Evolutionary conservation across 2,113 vertebrate species (phyloP).

Genomic region (Albula glossodonta): DNA sequence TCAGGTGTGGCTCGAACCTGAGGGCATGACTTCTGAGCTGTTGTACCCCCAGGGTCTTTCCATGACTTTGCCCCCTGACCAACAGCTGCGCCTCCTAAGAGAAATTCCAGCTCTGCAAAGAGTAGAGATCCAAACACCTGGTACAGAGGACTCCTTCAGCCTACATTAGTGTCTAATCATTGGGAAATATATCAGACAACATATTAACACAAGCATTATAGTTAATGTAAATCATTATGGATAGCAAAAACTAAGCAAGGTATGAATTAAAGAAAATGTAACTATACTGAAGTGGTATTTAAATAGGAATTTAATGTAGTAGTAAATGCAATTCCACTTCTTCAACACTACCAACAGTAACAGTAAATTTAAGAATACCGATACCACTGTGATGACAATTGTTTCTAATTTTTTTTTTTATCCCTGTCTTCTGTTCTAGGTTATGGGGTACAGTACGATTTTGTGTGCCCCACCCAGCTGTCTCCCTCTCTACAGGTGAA

Average conservation of each 20-base stretch:
- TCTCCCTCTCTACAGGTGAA: slow-evolving; percentile 80
- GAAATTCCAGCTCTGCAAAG: slow-evolving; percentile 79
- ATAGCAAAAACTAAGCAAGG: too few species aligned
- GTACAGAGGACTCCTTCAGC: slow-evolving; percentile 59
- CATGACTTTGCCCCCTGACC: slow-evolving; percentile 84
- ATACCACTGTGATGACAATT: too few species aligned
- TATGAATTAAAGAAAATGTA: too few species aligned
- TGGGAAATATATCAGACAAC: neutral
- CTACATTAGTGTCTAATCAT: neutral
- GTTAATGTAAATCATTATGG: too few species aligned
- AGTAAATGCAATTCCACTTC: neutral
- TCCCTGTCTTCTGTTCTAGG: slow-evolving; percentile 62
- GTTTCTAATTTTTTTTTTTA: neutral
- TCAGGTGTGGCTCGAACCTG: slow-evolving; percentile 95
- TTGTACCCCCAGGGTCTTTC: slow-evolving; percentile 93
- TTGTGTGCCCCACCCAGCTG: slow-evolving; percentile 90
- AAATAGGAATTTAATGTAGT: too few species aligned
- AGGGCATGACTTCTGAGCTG: slow-evolving; percentile 85
- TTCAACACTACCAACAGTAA: too few species aligned
- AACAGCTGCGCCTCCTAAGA: slow-evolving; percentile 84
- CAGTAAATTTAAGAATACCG: too few species aligned
- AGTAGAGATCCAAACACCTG: slow-evolving; percentile 81
- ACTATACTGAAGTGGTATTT: too few species aligned
- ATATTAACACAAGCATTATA: neutral
- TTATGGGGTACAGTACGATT: slow-evolving; percentile 96